Evolutionary conservation across 2,888 invertebrate genomes (phyloP).

Genomic region (Nephrotoma appendiculata): DNA sequence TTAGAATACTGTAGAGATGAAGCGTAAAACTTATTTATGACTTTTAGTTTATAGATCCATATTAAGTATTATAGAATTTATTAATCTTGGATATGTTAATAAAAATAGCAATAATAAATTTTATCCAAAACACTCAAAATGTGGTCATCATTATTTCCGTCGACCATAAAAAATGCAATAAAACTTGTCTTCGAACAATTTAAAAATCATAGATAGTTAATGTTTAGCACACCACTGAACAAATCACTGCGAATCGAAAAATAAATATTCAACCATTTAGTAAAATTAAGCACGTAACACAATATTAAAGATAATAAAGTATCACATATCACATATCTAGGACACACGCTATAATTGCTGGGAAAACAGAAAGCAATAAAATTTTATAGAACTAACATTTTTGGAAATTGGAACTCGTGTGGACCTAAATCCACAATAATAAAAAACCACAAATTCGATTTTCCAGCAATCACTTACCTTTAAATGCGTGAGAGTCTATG

Average conservation of each 20-base stretch:
- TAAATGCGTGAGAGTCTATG: background rate
- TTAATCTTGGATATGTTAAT: too few species aligned
- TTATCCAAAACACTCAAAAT: too few species aligned
- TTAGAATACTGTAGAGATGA: background rate
- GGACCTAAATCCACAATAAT: background rate
- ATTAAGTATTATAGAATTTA: too few species aligned
- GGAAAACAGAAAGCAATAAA: background rate
- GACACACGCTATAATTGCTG: background rate
- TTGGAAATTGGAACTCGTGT: background rate
- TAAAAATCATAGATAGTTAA: too few species aligned
- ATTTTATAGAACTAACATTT: background rate
- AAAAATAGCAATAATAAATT: too few species aligned
- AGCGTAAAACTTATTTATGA: background rate
- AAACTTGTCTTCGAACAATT: too few species aligned
- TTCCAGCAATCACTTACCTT: background rate
- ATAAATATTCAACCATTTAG: too few species aligned
- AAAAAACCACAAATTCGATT: background rate
- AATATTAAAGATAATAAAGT: background rate
- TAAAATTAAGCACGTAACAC: background rate
- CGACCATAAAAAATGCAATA: too few species aligned
- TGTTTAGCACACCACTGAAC: too few species aligned
- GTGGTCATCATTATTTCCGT: too few species aligned
- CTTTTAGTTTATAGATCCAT: background rate
- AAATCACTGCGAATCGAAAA: too few species aligned
- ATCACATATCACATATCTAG: background rate